Evolutionary conservation across 2,113 vertebrate species (phyloP), one percentile per base, ranked within the genome.

Genomic region (Oryzias melastigma): DNA sequence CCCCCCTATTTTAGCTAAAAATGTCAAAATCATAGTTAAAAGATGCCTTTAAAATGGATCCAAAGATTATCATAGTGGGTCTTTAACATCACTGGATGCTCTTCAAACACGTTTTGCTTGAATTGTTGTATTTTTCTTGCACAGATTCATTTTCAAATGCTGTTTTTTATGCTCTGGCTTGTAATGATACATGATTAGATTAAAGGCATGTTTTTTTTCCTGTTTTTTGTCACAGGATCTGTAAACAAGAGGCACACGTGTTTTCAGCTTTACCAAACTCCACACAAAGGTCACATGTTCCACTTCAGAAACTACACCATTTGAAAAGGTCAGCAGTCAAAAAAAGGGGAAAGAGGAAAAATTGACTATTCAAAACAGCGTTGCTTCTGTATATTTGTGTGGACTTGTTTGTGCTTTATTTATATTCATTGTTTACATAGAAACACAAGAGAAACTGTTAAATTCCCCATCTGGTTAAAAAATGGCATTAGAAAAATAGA

Each of bases 271-370:
- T 16, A 51, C 22, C 22, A 41, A 22, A 41, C n/a, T 67, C 47
- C 59, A 50, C 57, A 48, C 3, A 53, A 41, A 62, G 19, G 42
- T 61, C 55, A 49, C 56, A 54, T 27, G 27, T 58, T 68, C 29
- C 44, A 17, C 27, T 60, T 62, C 17, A 14, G 42, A 68, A 73
- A 60, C 54, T 17, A 40, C 24, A 12, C 71, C 68, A 80, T 60
- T 58, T 43, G 63, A 46, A 82, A 82, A 84, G 77, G 77, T 77
- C 79, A 63, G 51, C 40, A 16, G 4, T 62, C 56, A 75, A 19
- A 44, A 16, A 44, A 5, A 1, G 16, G 16, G 16, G n/a, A 44
- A 44, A 15, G 1, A 44, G 14, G 16, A 16, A 44, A 8, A 2
- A 35, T 8, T 8, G 7, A 8, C 7, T 35, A 35, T 35, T 35